Percentiles rank a stretch among this genome's conserved stretches.
Conservation (phyloP, 2,113 vertebrate species). For the Pangasianodon gigas region DNA sequence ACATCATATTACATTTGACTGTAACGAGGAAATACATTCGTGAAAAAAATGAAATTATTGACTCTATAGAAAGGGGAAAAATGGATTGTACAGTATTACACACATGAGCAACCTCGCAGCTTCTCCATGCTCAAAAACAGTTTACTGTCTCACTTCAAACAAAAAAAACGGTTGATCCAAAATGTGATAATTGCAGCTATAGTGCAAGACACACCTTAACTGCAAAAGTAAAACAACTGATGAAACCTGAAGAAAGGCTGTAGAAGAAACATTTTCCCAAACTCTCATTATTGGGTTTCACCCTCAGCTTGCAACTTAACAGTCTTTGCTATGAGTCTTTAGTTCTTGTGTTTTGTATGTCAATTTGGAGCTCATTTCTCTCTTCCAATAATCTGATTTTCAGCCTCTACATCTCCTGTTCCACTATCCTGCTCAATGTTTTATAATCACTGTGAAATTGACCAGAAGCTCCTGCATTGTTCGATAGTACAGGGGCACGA, state of each 20-base stretch:
- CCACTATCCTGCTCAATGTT: not conserved
- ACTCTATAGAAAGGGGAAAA: not conserved
- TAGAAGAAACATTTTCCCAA: not conserved
- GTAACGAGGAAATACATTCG: not conserved
- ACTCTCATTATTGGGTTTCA: not conserved
- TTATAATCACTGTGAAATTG: not conserved
- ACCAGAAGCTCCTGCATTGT: not conserved
- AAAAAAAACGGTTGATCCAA: not conserved
- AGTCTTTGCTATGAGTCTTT: slow-evolving; percentile 28
- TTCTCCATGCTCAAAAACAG: not conserved
- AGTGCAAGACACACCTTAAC: not conserved
- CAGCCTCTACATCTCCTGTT: slow-evolving; percentile 2
- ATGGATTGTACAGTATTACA: not conserved
- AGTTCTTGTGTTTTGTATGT: slow-evolving; percentile 44
- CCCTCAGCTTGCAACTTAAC: not conserved
- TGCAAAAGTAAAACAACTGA: not conserved
- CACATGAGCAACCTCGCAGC: not conserved
- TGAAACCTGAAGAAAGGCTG: slow-evolving; percentile 15
- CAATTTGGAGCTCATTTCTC: slow-evolving; percentile 48
- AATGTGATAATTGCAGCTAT: not conserved
- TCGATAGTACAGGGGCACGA: too few species aligned
- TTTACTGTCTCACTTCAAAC: not conserved
- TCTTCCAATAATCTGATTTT: slow-evolving; percentile 32
- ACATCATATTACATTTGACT: not conserved
- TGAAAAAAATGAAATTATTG: not conserved